These are phyloP conservation scores for Nasonia giraulti DNA, from an alignment of 1,140 invertebrate species.

Conservation along the genomic window DNA sequence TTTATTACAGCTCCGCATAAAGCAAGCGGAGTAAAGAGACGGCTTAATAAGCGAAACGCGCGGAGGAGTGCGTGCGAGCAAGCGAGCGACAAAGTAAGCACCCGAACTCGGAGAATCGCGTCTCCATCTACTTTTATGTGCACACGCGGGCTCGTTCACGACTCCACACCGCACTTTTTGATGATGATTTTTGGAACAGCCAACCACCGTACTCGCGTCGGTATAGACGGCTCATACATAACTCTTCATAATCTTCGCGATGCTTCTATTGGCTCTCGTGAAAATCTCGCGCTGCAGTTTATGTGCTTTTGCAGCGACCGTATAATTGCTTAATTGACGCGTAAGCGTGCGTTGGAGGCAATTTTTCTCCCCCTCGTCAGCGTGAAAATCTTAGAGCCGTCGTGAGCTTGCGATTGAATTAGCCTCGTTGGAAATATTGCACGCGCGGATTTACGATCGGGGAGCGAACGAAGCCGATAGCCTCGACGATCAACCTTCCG, in stretches of 20 bases:
- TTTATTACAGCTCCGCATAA: background rate
- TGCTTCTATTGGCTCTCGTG: background rate
- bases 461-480: too few species aligned
- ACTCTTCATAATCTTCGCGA: slow-evolving; percentile 10
- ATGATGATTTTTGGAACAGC: too few species aligned
- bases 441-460: background rate
- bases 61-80: background rate
- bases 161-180: background rate
- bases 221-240: background rate
- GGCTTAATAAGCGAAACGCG: background rate
- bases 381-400: slow-evolving; percentile 30
- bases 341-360: background rate
- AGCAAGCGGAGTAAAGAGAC: background rate
- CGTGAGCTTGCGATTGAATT: slow-evolving; percentile 27
- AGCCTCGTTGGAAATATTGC: background rate
- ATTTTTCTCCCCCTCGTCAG: slow-evolving; percentile 9
- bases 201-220: too few species aligned
- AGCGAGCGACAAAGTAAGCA: background rate
- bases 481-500: too few species aligned
- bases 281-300: slow-evolving; percentile 16
- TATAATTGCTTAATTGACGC: slow-evolving; percentile 39
- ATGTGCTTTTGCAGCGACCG: background rate
- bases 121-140: slow-evolving; percentile 34
- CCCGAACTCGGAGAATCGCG: slow-evolving; percentile 4
- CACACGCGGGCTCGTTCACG: background rate